These are phyloP conservation scores for Sebastes minor DNA, from an alignment of 2,797 vertebrate genomes.

Conservation along the genomic window DNA sequence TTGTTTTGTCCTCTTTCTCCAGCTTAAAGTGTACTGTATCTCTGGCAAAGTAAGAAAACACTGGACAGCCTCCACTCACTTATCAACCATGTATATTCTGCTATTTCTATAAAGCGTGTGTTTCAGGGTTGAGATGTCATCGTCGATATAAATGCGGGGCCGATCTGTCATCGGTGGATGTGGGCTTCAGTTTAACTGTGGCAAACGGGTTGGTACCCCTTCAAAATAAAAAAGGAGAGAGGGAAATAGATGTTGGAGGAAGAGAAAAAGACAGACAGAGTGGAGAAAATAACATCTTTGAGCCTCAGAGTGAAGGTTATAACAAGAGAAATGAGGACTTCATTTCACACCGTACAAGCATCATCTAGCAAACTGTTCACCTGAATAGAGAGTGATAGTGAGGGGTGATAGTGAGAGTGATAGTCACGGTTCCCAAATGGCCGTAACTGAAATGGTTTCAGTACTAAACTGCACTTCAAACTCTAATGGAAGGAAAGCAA, in stretches of 20 bases:
- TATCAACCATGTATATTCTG: not conserved
- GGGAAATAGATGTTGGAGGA: not conserved
- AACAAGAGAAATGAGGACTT: conserved; percentile 8
- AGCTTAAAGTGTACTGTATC: not conserved
- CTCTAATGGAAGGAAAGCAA: conserved; percentile 43
- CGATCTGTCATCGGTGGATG: conserved; percentile 90
- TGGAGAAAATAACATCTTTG: not conserved
- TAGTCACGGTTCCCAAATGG: conserved; percentile 15
- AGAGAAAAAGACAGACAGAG: not conserved
- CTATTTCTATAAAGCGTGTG: not conserved
- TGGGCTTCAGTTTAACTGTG: conserved; percentile 94
- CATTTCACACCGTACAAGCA: conserved; percentile 20
- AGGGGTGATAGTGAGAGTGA: conserved; percentile 12
- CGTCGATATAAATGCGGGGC: conserved; percentile 73
- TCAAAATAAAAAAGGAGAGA: conserved; percentile 16
- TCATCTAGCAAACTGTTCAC: conserved; percentile 43
- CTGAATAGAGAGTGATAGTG: conserved; percentile 25
- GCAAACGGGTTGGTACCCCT: conserved; percentile 97
- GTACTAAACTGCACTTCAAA: conserved; percentile 48
- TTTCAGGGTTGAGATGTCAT: conserved; percentile 18
- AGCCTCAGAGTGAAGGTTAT: not conserved
- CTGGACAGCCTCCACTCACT: not conserved
- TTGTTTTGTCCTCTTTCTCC: not conserved
- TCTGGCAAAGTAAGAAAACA: not conserved
- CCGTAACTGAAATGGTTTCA: conserved; percentile 44